These are phyloP conservation scores for Galerucella calmariensis DNA, from an alignment of 2,888 invertebrate species.

Conservation along the genomic window DNA sequence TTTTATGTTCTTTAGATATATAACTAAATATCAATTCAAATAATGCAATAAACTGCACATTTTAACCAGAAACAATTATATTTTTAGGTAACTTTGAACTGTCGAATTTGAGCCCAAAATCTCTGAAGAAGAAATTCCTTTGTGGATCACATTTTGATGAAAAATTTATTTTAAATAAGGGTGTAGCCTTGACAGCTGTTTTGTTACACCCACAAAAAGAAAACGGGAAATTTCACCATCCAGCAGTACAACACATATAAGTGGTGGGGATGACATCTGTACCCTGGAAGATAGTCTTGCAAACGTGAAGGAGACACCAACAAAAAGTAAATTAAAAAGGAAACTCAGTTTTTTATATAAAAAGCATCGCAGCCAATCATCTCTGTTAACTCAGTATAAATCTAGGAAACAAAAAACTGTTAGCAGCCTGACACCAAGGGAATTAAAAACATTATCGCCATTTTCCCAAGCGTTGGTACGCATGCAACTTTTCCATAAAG, in stretches of 20 bases:
- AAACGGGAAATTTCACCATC: not conserved
- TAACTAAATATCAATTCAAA: no score
- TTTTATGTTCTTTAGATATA: no score
- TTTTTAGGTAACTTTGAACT: not conserved
- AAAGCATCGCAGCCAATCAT: no score
- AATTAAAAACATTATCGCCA: no score
- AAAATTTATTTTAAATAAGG: slow-evolving; percentile 1
- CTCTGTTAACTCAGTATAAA: no score
- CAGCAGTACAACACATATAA: not conserved
- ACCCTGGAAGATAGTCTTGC: slow-evolving; percentile 4
- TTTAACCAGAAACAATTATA: no score
- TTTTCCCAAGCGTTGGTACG: no score
- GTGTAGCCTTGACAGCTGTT: not conserved
- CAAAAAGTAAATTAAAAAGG: no score
- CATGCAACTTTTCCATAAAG: no score
- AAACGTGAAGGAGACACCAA: not conserved
- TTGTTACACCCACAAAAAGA: not conserved
- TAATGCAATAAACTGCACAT: not conserved
- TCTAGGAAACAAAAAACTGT: no score
- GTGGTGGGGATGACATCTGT: not conserved
- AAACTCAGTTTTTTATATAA: no score
- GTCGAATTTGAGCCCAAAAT: not conserved
- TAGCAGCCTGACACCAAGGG: no score
- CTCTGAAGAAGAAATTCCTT: not conserved
- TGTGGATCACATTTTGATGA: slow-evolving; percentile 2